These are phyloP conservation scores for Sturnira hondurensis DNA, from an alignment of 2,113 vertebrate genomes.

Conservation along the genomic window DNA sequence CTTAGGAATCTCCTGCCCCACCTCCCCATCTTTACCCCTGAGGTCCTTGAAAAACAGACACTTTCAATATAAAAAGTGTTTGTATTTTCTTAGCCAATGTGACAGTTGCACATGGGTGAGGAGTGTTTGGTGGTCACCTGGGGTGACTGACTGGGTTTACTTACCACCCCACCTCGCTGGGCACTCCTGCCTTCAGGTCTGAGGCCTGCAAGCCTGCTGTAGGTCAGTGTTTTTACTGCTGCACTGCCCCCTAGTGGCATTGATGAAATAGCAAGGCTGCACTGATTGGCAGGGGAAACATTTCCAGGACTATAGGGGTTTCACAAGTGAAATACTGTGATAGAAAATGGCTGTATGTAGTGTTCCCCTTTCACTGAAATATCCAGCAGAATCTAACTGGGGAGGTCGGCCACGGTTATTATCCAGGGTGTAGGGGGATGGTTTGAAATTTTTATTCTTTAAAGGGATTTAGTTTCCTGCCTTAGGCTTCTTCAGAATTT, in stretches of 20 bases:
- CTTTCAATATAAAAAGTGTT: not conserved
- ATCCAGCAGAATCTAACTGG: not conserved
- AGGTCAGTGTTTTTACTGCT: not conserved
- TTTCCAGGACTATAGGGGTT: not conserved
- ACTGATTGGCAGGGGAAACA: rapidly evolving
- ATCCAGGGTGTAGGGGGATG: not conserved
- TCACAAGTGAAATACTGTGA: not conserved
- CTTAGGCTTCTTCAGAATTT: not conserved
- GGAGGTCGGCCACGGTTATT: not conserved
- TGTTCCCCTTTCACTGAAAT: not conserved
- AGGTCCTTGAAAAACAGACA: not conserved
- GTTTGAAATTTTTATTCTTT: not conserved
- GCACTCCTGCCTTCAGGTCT: rapidly evolving
- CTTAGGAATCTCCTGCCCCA: not conserved
- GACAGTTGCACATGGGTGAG: not conserved
- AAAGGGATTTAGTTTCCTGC: not conserved
- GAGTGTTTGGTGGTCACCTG: not conserved
- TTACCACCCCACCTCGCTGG: rapidly evolving
- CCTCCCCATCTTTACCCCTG: not conserved
- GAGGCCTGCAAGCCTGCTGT: rapidly evolving
- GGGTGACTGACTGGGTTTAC: no score
- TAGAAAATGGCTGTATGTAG: not conserved
- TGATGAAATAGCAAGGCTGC: not conserved
- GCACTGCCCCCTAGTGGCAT: constrained; percentile 9
- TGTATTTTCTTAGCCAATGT: not conserved